Percentiles rank a stretch among this genome's conserved stretches.
phyloP scores from a whole-genome alignment of 2,797 vertebrate species.

The Gastrophryne carolinensis region DNA sequence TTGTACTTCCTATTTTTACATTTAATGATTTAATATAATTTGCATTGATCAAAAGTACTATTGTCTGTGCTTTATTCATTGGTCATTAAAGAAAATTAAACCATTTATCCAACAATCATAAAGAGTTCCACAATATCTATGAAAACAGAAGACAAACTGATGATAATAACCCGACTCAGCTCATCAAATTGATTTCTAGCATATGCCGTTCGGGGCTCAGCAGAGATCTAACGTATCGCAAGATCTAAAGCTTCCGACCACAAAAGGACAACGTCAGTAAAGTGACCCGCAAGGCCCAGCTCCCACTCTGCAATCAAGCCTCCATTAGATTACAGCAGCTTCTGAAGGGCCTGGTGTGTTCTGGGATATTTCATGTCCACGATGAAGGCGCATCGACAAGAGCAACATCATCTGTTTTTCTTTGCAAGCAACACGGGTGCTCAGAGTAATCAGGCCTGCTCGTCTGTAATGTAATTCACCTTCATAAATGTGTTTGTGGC shows the following conservation, averaged over 20 bases:
- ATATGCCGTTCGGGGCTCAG: not conserved
- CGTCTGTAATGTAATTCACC: slow-evolving; percentile 8
- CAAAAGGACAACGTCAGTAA: not conserved
- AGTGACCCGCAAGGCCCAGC: not conserved
- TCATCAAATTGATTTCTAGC: slow-evolving; percentile 12
- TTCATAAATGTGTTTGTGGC: slow-evolving; percentile 16
- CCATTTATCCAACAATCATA: not conserved
- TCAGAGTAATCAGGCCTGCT: slow-evolving; percentile 16
- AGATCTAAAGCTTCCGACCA: not conserved
- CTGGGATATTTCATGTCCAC: not conserved
- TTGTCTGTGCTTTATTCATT: no score
- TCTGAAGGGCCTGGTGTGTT: not conserved
- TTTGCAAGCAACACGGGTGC: not conserved
- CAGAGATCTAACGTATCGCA: not conserved
- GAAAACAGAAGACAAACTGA: not conserved
- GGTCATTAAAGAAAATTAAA: no score
- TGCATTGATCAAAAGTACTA: no score
- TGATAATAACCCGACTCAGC: not conserved
- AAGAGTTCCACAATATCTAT: not conserved
- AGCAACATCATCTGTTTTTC: slow-evolving; percentile 4
- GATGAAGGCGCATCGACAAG: not conserved
- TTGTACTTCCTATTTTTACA: no score
- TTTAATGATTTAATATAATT: no score
- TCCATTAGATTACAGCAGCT: not conserved
- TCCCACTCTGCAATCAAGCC: slow-evolving; percentile 18